A percentile compares a stretch with the other conserved stretches of the same genome.
Evolutionary conservation across 2,797 vertebrate species (phyloP).

Genomic region (Astyanax mexicanus): DNA sequence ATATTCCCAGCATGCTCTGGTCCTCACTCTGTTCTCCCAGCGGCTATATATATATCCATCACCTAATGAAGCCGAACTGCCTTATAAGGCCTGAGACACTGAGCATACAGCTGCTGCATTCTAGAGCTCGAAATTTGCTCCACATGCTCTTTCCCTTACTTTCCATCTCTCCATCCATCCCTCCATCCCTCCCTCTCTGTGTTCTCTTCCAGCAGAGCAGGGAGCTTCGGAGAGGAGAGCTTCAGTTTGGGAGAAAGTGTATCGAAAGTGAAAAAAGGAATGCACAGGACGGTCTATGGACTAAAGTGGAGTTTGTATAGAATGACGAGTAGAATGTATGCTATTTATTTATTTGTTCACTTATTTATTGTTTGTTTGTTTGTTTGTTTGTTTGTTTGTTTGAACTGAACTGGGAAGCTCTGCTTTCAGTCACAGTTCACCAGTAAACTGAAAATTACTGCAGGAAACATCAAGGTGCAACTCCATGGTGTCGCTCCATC

Average conservation of each 20-base stretch:
- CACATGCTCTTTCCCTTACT: slow-evolving; percentile 39
- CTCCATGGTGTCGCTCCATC: too few species aligned
- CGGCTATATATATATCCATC: slow-evolving; percentile 64
- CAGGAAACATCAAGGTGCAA: too few species aligned
- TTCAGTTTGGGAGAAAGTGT: slow-evolving; percentile 25
- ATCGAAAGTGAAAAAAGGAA: slow-evolving; percentile 6
- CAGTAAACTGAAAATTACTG: too few species aligned
- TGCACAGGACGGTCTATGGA: too few species aligned
- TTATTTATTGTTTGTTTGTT: slow-evolving; percentile 1
- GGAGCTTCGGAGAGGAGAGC: slow-evolving; percentile 24
- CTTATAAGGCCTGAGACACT: slow-evolving; percentile 57
- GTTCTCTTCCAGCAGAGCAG: slow-evolving; percentile 44
- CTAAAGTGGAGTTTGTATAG: too few species aligned
- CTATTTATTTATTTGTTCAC: slow-evolving; percentile 18
- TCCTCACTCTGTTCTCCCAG: slow-evolving; percentile 61
- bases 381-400: slow-evolving; percentile 11
- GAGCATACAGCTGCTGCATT: slow-evolving; percentile 54
- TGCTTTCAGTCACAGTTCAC: too few species aligned
- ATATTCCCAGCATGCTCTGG: slow-evolving; percentile 54
- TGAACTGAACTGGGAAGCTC: too few species aligned
- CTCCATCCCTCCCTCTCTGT: slow-evolving; percentile 49
- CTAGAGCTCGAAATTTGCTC: slow-evolving; percentile 51
- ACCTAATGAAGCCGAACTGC: slow-evolving; percentile 57
- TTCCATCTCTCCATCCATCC: slow-evolving; percentile 49
- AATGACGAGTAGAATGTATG: slow-evolving; percentile 12